Evolutionary conservation across 2,797 vertebrate species (phyloP).

Genomic region (Phaenicophaeus curvirostris): DNA sequence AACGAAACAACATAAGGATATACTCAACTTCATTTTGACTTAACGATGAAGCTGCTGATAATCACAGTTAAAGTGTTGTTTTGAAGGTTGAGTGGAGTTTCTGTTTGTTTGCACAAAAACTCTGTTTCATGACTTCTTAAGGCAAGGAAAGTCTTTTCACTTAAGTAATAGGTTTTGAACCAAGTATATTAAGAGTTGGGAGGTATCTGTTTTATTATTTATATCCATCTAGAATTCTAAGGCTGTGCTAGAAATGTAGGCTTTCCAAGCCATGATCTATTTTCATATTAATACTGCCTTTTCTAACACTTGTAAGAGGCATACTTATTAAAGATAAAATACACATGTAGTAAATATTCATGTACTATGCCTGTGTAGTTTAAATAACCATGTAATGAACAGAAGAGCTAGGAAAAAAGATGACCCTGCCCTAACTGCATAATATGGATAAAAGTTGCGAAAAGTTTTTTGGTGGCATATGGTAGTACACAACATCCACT

Average conservation of each 20-base stretch:
- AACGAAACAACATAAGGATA: not conserved
- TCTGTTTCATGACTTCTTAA: not conserved
- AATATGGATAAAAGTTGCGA: not conserved
- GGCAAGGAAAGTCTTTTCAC: not conserved
- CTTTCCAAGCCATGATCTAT: not conserved
- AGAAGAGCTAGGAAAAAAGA: not conserved
- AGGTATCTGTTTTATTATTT: not conserved
- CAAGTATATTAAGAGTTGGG: not conserved
- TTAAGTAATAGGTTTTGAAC: not conserved
- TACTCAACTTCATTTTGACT: not conserved
- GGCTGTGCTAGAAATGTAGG: not conserved
- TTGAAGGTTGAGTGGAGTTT: not conserved
- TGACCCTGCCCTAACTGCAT: not conserved
- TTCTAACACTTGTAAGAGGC: not conserved
- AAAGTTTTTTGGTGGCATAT: not conserved
- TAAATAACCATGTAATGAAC: not conserved
- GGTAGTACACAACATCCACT: not conserved
- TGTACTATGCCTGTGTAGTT: not conserved
- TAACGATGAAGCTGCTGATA: not conserved
- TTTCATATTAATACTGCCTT: not conserved
- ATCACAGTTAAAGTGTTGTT: not conserved
- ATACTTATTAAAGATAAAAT: not conserved
- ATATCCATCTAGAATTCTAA: not conserved
- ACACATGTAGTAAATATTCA: not conserved
- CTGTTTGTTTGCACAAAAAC: not conserved